Evolutionary conservation across 2,888 invertebrate genomes (phyloP), one percentile per base, ranked within the genome.

Genomic region (Actias luna): DNA sequence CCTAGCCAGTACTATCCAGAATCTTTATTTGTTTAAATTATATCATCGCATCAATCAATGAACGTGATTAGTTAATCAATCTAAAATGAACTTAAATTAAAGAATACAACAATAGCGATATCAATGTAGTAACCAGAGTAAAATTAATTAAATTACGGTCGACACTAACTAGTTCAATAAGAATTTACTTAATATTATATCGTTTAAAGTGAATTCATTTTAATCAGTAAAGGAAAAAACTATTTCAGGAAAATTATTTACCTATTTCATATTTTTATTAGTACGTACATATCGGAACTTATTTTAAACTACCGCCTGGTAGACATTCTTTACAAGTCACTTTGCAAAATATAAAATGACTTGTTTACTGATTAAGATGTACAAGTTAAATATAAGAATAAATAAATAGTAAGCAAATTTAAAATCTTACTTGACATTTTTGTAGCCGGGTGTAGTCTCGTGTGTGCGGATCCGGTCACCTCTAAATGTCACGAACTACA

Each of bases 341-440:
- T 22, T 8, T 22, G 12, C 46, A 4, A 25, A 42, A 25, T 50
- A 25, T 25, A 16, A 50, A 50, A 50, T 50, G 10, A 50, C 7
- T 25, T 8, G 22, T 10, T 0, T 27, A 14, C 14, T 7, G 10
- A 52, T 14, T 14, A 52, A 52, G 5, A 52, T 27, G 52, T n/a
- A n/a, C n/a, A 18, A 18, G 8, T 18, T 61, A 12, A 12, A 36
- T 27, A 29, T 36, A 58, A 58, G 33, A 31, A 22, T 31, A 61
- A 22, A 58, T 7, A 61, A 31, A 8, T 8, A 18, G 25, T 16
- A 55, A 55, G 16, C 16, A 16, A 55, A 29, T 25, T 52, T 16
- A 27, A 4, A 35, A 61, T 58, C 92, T 91, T 78, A 92, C 92
- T 92, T 91, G 92, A 91, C 92, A 92, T 92, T 86, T 50, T 77